These are phyloP conservation scores for Clusia tigrina DNA, from an alignment of 2,888 invertebrate species.

Conservation along the genomic window DNA sequence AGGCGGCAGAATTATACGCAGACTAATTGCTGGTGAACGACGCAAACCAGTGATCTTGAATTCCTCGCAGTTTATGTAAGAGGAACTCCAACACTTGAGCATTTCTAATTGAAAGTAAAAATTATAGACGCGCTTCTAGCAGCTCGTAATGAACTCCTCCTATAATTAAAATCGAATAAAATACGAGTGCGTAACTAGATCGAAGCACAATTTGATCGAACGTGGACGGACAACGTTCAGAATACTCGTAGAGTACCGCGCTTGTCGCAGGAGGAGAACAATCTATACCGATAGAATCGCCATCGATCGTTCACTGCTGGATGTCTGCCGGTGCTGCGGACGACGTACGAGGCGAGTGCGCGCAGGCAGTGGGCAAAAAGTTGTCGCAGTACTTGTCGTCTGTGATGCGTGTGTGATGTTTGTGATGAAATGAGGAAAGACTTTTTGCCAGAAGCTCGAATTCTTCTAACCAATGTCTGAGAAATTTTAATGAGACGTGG, in stretches of 20 bases:
- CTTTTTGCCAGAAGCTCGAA: background rate
- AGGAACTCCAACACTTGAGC: too few relatives aligned
- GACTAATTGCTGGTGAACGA: too few relatives aligned
- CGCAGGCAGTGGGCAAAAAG: too few relatives aligned
- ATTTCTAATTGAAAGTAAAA: slow-evolving; percentile 5
- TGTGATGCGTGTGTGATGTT: slow-evolving; percentile 10
- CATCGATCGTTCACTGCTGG: slow-evolving; percentile 5
- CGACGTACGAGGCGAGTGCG: too few relatives aligned
- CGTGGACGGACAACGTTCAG: background rate
- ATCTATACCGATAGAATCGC: slow-evolving; percentile 3
- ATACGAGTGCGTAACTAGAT: background rate
- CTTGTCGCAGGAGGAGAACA: background rate
- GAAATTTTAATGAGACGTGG: slow-evolving; percentile 59
- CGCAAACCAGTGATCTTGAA: too few relatives aligned
- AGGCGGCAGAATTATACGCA: too few relatives aligned
- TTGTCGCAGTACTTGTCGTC: slow-evolving; percentile 8
- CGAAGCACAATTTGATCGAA: background rate
- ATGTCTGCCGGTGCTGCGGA: background rate
- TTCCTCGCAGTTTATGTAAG: too few relatives aligned
- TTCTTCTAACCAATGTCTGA: slow-evolving; percentile 26
- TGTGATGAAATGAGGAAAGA: slow-evolving; percentile 12
- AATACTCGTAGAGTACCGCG: background rate
- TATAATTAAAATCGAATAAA: slow-evolving; percentile 8
- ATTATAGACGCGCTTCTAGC: background rate
- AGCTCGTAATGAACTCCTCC: background rate